Evolutionary conservation across 2,888 invertebrate genomes (phyloP).

Genomic region (Torymus tubicola): DNA sequence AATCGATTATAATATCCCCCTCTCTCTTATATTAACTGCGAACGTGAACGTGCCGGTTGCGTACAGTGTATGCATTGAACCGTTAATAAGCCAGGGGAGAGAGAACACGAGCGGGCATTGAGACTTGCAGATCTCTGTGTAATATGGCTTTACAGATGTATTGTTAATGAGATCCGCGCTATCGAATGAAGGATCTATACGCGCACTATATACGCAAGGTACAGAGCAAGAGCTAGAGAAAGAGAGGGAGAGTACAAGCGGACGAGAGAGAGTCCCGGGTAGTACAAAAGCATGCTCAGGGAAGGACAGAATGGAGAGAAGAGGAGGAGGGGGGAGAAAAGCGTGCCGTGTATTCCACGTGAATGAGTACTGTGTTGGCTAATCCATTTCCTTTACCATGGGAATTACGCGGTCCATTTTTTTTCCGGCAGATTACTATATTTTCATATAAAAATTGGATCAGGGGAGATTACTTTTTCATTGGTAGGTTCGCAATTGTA

Average conservation of each 20-base stretch:
- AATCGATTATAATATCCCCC: neutral
- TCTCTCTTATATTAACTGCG: neutral
- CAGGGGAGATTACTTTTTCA: too few species aligned
- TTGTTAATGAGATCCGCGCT: conserved; percentile 17
- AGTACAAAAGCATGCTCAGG: conserved; percentile 3
- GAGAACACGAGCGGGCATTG: neutral
- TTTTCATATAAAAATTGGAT: too few species aligned
- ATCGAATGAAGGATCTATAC: conserved; percentile 31
- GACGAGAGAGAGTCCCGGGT: too few species aligned
- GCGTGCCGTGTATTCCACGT: neutral
- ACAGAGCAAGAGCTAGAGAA: conserved; percentile 1
- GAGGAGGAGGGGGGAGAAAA: neutral
- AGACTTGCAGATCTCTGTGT: conserved; percentile 3
- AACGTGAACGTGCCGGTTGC: neutral
- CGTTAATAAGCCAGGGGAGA: conserved; percentile 11
- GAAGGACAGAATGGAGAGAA: neutral
- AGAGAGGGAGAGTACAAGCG: neutral
- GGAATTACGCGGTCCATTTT: too few species aligned
- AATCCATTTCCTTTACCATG: too few species aligned
- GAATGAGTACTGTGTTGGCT: too few species aligned
- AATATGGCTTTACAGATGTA: conserved; percentile 7
- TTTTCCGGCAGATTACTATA: too few species aligned
- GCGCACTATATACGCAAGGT: too few species aligned
- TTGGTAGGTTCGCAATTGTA: too few species aligned
- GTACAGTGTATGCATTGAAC: neutral